These are phyloP conservation scores for Epinephelus awoara DNA, from an alignment of 2,797 vertebrate species.

Conservation along the genomic window DNA sequence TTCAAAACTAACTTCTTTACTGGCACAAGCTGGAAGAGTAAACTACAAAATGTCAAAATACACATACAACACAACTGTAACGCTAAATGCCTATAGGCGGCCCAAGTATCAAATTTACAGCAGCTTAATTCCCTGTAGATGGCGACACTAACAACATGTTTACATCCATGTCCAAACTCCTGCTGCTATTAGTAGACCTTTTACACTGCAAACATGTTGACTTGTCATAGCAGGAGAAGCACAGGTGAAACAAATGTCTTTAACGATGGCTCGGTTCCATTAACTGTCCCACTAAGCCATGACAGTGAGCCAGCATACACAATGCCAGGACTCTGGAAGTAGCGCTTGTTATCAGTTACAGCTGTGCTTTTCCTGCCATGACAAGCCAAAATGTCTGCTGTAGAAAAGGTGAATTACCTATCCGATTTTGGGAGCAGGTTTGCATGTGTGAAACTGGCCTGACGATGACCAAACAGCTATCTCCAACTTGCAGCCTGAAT, in stretches of 20 bases:
- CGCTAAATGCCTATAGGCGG: background rate
- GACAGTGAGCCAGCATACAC: background rate
- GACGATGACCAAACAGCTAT: too few species aligned
- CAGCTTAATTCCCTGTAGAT: background rate
- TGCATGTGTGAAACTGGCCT: too few species aligned
- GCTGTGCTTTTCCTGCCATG: too few species aligned
- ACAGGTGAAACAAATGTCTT: background rate
- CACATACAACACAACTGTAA: background rate
- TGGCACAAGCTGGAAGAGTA: background rate
- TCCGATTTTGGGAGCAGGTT: too few species aligned
- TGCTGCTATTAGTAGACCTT: background rate
- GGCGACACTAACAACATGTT: background rate
- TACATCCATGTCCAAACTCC: background rate
- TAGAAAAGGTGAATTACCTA: too few species aligned
- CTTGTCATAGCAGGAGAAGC: background rate
- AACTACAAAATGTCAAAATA: conserved; percentile 4
- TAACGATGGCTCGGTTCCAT: background rate
- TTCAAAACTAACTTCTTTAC: background rate
- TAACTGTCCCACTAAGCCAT: background rate
- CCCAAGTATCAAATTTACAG: accelerated
- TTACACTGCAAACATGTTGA: background rate
- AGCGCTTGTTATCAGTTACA: background rate
- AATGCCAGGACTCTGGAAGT: background rate
- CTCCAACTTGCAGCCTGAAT: too few species aligned
- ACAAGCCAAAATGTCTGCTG: too few species aligned